Evolutionary conservation across 2,888 invertebrate species (phyloP).

Genomic region (Amblyteles armatorius): DNA sequence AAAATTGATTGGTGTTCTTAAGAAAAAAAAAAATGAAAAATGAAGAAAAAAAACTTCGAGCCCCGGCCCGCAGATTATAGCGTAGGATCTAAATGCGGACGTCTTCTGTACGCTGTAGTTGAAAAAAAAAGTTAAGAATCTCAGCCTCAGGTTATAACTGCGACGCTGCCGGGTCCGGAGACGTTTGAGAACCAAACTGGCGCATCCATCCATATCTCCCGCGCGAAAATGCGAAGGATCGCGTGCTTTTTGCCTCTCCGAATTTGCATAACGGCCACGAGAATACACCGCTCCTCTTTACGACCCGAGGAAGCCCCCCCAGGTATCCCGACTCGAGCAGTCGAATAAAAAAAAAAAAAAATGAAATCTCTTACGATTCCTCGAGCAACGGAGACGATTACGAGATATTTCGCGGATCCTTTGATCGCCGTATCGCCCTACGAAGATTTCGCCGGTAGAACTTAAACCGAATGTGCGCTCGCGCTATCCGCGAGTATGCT

Average conservation of each 20-base stretch:
- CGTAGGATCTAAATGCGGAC: slow-evolving; percentile 13
- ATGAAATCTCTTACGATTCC: neutral
- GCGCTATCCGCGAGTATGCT: neutral
- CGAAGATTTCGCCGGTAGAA: neutral
- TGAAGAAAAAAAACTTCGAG: neutral
- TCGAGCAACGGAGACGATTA: neutral
- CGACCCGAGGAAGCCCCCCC: neutral
- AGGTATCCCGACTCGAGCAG: neutral
- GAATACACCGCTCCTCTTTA: neutral
- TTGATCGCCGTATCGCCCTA: no score
- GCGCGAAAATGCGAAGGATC: slow-evolving; percentile 43
- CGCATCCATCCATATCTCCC: neutral
- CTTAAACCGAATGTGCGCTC: neutral
- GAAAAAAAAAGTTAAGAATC: neutral
- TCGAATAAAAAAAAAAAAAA: neutral
- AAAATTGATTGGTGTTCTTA: neutral
- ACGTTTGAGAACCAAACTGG: slow-evolving; percentile 16
- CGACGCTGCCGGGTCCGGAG: neutral
- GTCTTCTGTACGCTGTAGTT: neutral
- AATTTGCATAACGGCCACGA: slow-evolving; percentile 52
- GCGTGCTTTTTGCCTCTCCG: slow-evolving; percentile 49
- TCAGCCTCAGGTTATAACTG: slow-evolving; percentile 6
- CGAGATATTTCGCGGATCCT: neutral
- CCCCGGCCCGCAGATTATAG: slow-evolving; percentile 4
- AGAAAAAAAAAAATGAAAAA: neutral